These are phyloP conservation scores for Ispidina lecontei DNA, from an alignment of 2,797 vertebrate genomes.

Conservation along the genomic window DNA sequence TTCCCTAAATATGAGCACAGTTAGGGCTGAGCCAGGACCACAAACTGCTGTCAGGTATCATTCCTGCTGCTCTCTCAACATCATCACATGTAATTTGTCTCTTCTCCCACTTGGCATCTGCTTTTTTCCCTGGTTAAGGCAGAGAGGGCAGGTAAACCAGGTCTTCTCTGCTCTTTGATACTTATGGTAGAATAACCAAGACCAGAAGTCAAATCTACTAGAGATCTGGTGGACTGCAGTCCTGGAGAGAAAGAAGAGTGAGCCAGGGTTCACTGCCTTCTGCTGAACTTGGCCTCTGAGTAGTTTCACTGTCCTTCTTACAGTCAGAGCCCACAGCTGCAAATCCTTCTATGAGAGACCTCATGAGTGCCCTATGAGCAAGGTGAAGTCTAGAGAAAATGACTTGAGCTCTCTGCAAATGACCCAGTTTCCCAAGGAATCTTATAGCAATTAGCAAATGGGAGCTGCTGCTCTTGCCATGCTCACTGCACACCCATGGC, in stretches of 20 bases:
- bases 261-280: not conserved
- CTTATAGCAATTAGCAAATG: not conserved
- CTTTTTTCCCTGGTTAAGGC: not conserved
- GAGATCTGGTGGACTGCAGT: not conserved
- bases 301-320: not conserved
- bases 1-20: not conserved
- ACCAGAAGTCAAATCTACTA: not conserved
- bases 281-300: not conserved
- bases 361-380: not conserved
- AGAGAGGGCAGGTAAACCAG: not conserved
- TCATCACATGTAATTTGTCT: not conserved
- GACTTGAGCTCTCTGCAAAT: not conserved
- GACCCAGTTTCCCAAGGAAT: not conserved
- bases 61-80: not conserved
- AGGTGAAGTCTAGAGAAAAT: not conserved
- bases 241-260: not conserved
- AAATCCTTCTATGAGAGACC: not conserved
- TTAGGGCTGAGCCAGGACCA: not conserved
- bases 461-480: not conserved
- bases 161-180: not conserved
- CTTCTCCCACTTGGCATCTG: not conserved
- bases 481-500: accelerated
- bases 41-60: not conserved
- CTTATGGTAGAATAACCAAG: not conserved
- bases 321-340: not conserved